phyloP scores from a whole-genome alignment of 2,113 vertebrate species.

The Ceyx melanurus region DNA sequence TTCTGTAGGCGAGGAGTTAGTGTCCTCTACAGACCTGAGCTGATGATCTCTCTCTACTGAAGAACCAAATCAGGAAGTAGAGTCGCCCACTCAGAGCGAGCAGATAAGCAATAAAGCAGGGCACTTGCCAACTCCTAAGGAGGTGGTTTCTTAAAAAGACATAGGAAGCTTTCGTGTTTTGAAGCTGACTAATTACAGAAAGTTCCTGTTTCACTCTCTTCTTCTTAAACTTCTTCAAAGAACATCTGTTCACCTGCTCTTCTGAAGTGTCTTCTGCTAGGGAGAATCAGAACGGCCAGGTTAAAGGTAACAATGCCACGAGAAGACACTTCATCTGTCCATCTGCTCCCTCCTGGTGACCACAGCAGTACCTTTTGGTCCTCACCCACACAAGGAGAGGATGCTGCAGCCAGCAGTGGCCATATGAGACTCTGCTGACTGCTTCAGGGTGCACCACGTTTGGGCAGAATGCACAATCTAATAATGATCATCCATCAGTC shows the following conservation, averaged over 20 bases:
- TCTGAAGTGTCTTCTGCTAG: not conserved
- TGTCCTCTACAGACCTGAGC: conserved; percentile 62
- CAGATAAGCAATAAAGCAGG: conserved; percentile 64
- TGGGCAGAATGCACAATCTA: not conserved
- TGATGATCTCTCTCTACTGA: conserved; percentile 44
- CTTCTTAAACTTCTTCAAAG: conserved; percentile 8
- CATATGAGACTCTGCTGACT: not conserved
- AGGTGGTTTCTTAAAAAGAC: conserved; percentile 70
- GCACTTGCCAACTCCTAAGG: conserved; percentile 61
- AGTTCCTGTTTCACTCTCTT: not conserved
- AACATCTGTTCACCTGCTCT: not conserved
- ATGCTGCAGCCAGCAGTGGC: not conserved
- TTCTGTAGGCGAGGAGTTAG: conserved; percentile 52
- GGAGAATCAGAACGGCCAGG: not conserved
- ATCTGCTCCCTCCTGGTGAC: not conserved
- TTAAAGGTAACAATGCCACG: not conserved
- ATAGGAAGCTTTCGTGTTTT: conserved; percentile 58
- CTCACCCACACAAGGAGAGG: not conserved
- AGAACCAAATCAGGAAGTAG: conserved; percentile 65
- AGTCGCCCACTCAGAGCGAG: conserved; percentile 54
- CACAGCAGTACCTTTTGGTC: fast-evolving
- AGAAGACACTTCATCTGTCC: not conserved
- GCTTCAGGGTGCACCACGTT: not conserved
- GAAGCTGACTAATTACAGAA: conserved; percentile 67
- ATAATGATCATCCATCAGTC: not conserved